Evolutionary conservation across 2,113 vertebrate species (phyloP).

Genomic region (Pseudorectes ferrugineus): DNA sequence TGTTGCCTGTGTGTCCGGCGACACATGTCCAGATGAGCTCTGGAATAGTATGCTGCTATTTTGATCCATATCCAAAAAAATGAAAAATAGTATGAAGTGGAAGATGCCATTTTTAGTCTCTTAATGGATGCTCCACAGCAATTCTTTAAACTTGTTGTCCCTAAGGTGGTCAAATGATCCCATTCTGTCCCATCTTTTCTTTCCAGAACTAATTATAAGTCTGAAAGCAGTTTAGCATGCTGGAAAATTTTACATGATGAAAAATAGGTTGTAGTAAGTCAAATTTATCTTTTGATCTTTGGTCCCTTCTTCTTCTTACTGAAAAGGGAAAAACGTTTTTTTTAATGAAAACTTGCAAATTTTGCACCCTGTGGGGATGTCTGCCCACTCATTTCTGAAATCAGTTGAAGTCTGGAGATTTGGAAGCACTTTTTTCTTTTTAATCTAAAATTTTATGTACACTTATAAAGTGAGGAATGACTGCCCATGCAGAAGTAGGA

Average conservation of each 20-base stretch:
- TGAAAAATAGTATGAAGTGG: background rate
- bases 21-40: background rate
- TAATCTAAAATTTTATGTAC: background rate
- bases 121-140: background rate
- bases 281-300: slow-evolving; percentile 42
- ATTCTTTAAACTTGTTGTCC: background rate
- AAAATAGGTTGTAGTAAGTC: slow-evolving; percentile 27
- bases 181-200: background rate
- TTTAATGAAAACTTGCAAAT: slow-evolving; percentile 44
- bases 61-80: background rate
- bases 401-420: background rate
- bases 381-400: slow-evolving; percentile 42
- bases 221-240: background rate
- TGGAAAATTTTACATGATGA: background rate
- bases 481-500: background rate
- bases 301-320: background rate
- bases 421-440: background rate
- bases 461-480: background rate
- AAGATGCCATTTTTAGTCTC: background rate
- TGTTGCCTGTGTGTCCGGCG: too few species aligned
- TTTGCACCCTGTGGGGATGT: slow-evolving; percentile 5
- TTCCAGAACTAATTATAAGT: background rate
- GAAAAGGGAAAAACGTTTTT: slow-evolving; percentile 21
- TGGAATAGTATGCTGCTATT: background rate
- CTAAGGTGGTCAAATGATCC: background rate